Percentiles rank a stretch among this genome's conserved stretches.
These are phyloP conservation scores for Empidonax alnorum DNA, from an alignment of 2,113 vertebrate genomes.

Conservation along the genomic window DNA sequence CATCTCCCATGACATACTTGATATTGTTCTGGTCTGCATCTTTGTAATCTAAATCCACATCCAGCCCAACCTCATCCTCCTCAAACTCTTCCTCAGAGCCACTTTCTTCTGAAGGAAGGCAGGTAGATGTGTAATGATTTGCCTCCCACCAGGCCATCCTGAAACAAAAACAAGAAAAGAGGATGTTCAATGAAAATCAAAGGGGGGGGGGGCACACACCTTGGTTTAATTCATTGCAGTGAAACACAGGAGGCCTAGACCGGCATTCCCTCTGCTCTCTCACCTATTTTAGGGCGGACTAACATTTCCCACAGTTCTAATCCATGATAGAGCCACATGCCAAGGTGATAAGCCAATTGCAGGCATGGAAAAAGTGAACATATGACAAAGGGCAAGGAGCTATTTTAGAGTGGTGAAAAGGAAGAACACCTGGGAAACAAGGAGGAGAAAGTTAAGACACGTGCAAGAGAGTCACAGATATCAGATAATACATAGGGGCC, in stretches of 20 bases:
- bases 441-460: neutral
- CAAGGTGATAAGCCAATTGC: neutral
- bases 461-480: neutral
- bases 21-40: constrained; percentile 74
- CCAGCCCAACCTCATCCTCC: constrained; percentile 48
- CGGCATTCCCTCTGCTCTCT: neutral
- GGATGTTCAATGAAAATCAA: neutral
- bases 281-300: neutral
- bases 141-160: constrained; percentile 92
- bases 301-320: neutral
- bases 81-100: constrained; percentile 72
- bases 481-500: neutral
- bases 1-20: constrained; percentile 87
- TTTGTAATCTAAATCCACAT: constrained; percentile 52
- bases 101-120: constrained; percentile 82
- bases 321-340: neutral
- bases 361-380: neutral
- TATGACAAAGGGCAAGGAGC: neutral
- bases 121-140: constrained; percentile 81
- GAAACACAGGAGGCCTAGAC: neutral
- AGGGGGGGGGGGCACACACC: neutral
- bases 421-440: neutral
- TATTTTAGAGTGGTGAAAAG: neutral
- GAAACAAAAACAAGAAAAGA: constrained; percentile 7
- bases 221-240: neutral